Evolutionary conservation across 2,113 vertebrate genomes (phyloP).

Genomic region (Anoplopoma fimbria): DNA sequence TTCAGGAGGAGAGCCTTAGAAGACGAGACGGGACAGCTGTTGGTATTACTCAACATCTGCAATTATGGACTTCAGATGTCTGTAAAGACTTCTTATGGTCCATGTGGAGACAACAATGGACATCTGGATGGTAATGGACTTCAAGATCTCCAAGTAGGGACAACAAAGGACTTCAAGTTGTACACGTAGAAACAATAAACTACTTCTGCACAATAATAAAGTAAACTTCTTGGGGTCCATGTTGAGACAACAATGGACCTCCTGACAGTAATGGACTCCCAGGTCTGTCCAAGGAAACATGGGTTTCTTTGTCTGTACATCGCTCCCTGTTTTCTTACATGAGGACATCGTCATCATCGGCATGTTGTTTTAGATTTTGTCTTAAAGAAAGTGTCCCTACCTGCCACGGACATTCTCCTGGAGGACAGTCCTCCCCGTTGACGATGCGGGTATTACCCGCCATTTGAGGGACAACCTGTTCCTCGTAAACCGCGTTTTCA

Average conservation of each 20-base stretch:
- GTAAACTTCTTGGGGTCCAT: no score
- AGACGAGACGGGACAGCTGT: not conserved
- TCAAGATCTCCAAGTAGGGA: not conserved
- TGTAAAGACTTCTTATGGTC: not conserved
- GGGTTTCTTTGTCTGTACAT: no score
- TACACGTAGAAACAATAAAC: no score
- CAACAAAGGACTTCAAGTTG: not conserved
- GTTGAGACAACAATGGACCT: no score
- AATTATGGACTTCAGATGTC: no score
- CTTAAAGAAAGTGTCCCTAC: slow-evolving; percentile 71
- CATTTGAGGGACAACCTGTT: accelerated
- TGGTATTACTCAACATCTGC: not conserved
- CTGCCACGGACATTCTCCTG: slow-evolving; percentile 96
- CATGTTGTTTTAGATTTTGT: not conserved
- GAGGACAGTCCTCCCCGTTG: slow-evolving; percentile 84
- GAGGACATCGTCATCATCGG: not conserved
- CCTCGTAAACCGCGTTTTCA: not conserved
- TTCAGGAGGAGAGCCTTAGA: slow-evolving; percentile 89
- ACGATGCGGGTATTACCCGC: slow-evolving; percentile 78
- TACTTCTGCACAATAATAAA: no score
- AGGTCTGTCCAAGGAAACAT: no score
- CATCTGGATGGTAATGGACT: not conserved
- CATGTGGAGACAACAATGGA: not conserved
- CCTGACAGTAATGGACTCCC: not conserved
- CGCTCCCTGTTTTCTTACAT: no score